A percentile compares a stretch with the other conserved stretches of the same genome.
Evolutionary conservation across 2,113 vertebrate species (phyloP).

Genomic region (Fregetta grallaria): DNA sequence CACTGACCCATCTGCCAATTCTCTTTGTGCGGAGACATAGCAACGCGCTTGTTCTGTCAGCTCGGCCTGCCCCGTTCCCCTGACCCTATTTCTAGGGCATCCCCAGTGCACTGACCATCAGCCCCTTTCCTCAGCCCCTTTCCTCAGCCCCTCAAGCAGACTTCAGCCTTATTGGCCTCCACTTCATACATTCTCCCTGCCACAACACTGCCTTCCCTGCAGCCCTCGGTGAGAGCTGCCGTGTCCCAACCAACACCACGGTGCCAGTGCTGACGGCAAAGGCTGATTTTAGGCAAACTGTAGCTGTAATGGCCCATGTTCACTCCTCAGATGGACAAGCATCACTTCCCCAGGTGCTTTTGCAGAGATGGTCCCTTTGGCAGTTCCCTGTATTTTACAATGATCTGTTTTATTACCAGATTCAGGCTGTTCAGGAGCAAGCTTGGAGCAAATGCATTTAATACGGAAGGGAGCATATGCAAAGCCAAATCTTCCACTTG

Average conservation of each 20-base stretch:
- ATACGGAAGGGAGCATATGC: not conserved
- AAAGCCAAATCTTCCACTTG: not conserved
- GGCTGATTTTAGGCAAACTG: not conserved
- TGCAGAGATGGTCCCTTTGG: not conserved
- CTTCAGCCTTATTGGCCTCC: not conserved
- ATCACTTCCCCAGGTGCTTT: rapidly evolving
- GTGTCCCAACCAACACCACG: not conserved
- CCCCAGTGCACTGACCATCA: not conserved
- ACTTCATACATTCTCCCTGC: rapidly evolving
- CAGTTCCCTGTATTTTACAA: not conserved
- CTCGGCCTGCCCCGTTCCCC: not conserved
- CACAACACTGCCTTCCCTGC: not conserved
- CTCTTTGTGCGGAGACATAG: not conserved
- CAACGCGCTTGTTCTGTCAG: rapidly evolving
- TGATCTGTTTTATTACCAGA: not conserved
- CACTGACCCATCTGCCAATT: not conserved
- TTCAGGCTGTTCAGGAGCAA: not conserved
- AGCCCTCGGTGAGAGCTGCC: not conserved
- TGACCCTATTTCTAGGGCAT: rapidly evolving
- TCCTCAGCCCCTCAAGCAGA: not conserved
- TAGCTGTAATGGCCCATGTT: not conserved
- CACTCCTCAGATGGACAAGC: not conserved
- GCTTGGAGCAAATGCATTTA: not conserved
- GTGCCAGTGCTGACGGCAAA: not conserved
- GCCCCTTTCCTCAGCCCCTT: not conserved